Evolutionary conservation across 1,140 invertebrate genomes (phyloP), one percentile per base, ranked within the genome.

Genomic region (Sycobia sp.): DNA sequence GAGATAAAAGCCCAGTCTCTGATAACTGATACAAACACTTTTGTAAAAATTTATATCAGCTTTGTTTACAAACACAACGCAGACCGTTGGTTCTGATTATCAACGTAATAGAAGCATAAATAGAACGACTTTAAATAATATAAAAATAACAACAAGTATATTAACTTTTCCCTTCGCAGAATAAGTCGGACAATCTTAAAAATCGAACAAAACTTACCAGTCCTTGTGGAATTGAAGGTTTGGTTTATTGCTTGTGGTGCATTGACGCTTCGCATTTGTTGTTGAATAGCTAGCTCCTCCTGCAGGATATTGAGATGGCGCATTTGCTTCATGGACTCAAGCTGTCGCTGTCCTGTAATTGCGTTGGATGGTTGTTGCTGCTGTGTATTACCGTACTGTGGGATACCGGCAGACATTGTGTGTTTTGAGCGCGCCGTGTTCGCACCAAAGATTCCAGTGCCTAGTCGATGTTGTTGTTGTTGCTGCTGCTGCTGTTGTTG

Each of bases 401-500:
- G 22, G 0, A 41, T 23, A 14, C 43, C 41, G 8, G 44, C 39
- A 0, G 39, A 20, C 8, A 71, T 65, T 1, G 77, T 74, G 58
- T 78, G 76, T 36, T 80, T 78, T 43, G 79, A 75, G 23, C 78
- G 74, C 4, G 63, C 73, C 76, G 47, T 18, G 18, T 58, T 65
- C 1, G 22, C 18, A 51, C 73, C 76, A 36, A 77, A 80, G 18
- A 76, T 70, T 18, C 66, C 71, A 18, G 68, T 51, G 71, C 78
- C 62, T 73, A 82, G 60, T 69, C 78, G 68, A 60, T 83, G 84
- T 50, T 81, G 81, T 32, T 82, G 77, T 25, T 83, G 70, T 66
- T 74, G 69, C 57, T 74, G 71, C 66, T 78, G 71, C 61, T 78
- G 77, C 32, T 76, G 71, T 14, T 65, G 65, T 25, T 79, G 65